Evolutionary conservation across 2,888 invertebrate species (phyloP).

Genomic region (Ormyrus pomaceus): DNA sequence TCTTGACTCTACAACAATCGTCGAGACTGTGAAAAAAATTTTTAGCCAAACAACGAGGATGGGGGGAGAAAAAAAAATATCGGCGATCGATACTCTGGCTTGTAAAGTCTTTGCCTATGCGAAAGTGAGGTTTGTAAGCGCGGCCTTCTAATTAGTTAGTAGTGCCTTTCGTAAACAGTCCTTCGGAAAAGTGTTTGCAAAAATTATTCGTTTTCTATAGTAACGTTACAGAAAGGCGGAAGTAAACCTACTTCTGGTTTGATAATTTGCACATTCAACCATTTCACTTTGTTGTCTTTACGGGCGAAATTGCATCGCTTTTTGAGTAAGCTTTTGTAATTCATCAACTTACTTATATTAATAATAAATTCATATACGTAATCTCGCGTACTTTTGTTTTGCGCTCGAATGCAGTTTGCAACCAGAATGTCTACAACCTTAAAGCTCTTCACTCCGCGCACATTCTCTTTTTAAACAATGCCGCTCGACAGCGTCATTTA

Average conservation of each 20-base stretch:
- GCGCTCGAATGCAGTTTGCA: constrained; percentile 21
- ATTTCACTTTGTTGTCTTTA: constrained; percentile 66
- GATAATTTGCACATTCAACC: constrained; percentile 52
- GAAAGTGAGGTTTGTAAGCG: too few relatives aligned
- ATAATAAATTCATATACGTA: constrained; percentile 42
- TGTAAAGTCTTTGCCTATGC: too few relatives aligned
- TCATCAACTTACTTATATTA: constrained; percentile 32
- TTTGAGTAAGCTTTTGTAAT: constrained; percentile 45
- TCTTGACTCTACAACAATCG: constrained; percentile 26
- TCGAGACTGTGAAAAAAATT: not conserved
- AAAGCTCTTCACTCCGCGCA: constrained; percentile 28
- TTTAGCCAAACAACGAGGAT: too few relatives aligned
- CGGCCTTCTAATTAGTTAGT: too few relatives aligned
- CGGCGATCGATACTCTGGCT: too few relatives aligned
- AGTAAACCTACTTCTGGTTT: not conserved
- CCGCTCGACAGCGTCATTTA: constrained; percentile 44
- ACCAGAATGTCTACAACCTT: constrained; percentile 52
- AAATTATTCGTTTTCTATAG: not conserved
- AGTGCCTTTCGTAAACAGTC: too few relatives aligned
- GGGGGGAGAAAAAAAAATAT: too few relatives aligned
- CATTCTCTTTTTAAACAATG: constrained; percentile 46
- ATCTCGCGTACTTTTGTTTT: constrained; percentile 46
- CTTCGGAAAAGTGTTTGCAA: not conserved
- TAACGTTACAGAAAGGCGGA: constrained; percentile 33
- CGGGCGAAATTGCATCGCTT: constrained; percentile 58